Evolutionary conservation across 2,797 vertebrate species (phyloP).

Genomic region (Cephalopachus bancanus): DNA sequence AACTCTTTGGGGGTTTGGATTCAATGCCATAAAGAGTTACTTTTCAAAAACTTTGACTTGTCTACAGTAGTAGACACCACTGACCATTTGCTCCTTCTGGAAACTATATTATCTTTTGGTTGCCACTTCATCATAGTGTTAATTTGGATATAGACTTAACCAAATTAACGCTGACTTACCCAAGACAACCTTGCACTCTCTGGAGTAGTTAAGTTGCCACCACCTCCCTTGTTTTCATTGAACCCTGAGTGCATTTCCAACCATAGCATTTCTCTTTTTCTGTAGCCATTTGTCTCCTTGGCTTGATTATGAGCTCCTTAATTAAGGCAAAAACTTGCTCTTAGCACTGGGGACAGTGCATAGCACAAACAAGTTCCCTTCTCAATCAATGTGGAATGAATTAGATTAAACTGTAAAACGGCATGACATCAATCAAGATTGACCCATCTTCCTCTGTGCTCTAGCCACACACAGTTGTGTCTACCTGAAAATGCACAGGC

Average conservation of each 20-base stretch:
- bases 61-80: not conserved
- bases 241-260: not conserved
- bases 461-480: not conserved
- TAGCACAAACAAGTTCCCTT: not conserved
- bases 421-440: not conserved
- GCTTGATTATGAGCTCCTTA: not conserved
- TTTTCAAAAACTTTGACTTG: not conserved
- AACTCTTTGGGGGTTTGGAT: not conserved
- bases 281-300: not conserved
- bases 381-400: not conserved
- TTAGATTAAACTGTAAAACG: not conserved
- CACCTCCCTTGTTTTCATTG: not conserved
- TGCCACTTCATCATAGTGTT: not conserved
- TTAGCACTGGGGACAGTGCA: conserved; percentile 31
- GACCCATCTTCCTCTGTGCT: not conserved
- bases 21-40: too few relatives aligned
- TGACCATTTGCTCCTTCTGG: not conserved
- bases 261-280: not conserved
- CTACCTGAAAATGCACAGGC: not conserved
- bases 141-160: not conserved
- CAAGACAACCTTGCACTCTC: not conserved
- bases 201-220: not conserved
- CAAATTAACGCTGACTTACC: not conserved
- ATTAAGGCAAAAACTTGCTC: not conserved
- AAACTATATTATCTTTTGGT: not conserved